phyloP scores from a whole-genome alignment of 2,113 vertebrate genomes.

The Sorex fumeus region DNA sequence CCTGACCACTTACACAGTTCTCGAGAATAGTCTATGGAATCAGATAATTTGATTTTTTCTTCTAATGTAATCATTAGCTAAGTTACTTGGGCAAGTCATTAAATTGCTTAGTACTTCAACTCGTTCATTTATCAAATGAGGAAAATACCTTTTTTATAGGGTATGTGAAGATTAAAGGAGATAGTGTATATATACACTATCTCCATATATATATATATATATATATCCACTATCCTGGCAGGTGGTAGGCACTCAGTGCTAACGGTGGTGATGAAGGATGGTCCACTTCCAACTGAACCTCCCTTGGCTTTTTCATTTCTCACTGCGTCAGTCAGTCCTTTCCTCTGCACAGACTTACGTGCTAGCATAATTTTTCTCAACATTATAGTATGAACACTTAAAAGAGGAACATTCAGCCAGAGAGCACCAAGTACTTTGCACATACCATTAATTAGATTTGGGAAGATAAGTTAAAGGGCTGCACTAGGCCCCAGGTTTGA shows the following conservation, averaged over 20 bases:
- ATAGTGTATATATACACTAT: too few relatives aligned
- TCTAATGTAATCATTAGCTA: conserved; percentile 36
- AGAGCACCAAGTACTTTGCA: background rate
- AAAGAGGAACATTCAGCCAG: conserved; percentile 37
- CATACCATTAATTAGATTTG: background rate
- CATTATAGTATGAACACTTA: conserved; percentile 18
- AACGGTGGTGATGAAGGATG: background rate
- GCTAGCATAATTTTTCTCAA: conserved; percentile 21
- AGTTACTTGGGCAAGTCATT: conserved; percentile 19
- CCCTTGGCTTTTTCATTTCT: background rate
- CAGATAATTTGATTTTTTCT: conserved; percentile 55
- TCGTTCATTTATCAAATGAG: conserved; percentile 46
- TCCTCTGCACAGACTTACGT: conserved; percentile 7
- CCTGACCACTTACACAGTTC: background rate
- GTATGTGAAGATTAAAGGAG: conserved; percentile 33
- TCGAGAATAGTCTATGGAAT: conserved; percentile 31
- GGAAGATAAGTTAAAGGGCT: background rate
- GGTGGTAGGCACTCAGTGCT: background rate
- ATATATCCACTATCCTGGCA: background rate
- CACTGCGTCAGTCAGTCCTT: background rate
- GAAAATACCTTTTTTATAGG: conserved; percentile 15
- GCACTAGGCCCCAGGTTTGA: conserved; percentile 13
- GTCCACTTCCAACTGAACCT: conserved; percentile 3
- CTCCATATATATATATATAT: too few relatives aligned
- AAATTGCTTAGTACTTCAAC: conserved; percentile 49